Evolutionary conservation across 1,140 invertebrate species (phyloP).

Genomic region (Globodera rostochiensis): DNA sequence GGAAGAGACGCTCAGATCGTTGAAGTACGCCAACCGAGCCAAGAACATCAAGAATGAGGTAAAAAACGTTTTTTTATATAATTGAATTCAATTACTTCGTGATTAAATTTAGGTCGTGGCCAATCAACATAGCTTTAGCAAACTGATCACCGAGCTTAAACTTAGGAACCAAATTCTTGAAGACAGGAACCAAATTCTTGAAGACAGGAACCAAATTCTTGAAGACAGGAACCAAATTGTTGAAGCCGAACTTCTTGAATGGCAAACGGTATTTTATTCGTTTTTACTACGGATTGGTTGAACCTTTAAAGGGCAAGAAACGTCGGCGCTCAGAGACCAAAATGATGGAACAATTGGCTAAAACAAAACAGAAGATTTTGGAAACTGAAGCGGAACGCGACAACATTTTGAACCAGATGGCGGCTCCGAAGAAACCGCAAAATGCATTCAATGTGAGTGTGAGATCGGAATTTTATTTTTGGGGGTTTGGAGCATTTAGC

Average conservation of each 20-base stretch:
- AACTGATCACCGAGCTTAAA: constrained; percentile 83
- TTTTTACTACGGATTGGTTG: too few species aligned
- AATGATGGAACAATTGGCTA: constrained; percentile 84
- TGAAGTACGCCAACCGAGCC: constrained; percentile 96
- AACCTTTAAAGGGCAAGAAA: constrained; percentile 69
- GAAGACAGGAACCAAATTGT: constrained; percentile 76
- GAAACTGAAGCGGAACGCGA: constrained; percentile 90
- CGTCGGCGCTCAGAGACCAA: constrained; percentile 76
- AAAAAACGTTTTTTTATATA: constrained; percentile 71
- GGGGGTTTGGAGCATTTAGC: too few species aligned
- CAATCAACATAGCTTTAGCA: constrained; percentile 70
- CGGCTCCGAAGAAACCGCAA: constrained; percentile 33
- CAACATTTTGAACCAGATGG: constrained; percentile 70
- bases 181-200: constrained; percentile 73
- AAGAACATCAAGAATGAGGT: constrained; percentile 93
- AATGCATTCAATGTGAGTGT: constrained; percentile 29
- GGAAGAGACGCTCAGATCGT: constrained; percentile 95
- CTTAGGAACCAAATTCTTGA: constrained; percentile 84
- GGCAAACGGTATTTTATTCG: constrained; percentile 75
- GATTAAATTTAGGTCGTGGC: constrained; percentile 71
- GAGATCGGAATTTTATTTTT: too few species aligned
- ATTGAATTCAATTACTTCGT: constrained; percentile 68
- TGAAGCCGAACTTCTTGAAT: constrained; percentile 87
- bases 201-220: constrained; percentile 84
- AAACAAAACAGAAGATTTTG: constrained; percentile 82